Percentiles rank a stretch among this genome's conserved stretches.
Evolutionary conservation across 2,797 vertebrate genomes (phyloP).

Genomic region (Philypnodon macrostomus): DNA sequence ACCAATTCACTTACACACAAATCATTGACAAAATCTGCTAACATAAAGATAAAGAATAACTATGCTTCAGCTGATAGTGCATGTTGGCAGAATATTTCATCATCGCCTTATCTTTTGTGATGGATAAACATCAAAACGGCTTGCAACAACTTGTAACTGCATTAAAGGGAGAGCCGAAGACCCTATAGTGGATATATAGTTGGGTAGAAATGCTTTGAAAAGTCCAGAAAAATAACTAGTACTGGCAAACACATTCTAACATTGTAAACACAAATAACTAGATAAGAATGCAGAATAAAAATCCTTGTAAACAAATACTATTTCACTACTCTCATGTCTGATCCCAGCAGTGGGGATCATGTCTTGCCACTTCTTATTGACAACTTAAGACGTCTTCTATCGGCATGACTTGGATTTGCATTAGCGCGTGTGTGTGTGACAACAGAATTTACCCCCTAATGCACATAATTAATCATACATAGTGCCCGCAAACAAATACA

Average conservation of each 20-base stretch:
- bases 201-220: constrained; percentile 10
- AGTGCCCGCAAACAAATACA: constrained; percentile 28
- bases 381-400: constrained; percentile 63
- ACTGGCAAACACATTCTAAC: constrained; percentile 12
- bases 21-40: constrained; percentile 6
- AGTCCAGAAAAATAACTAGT: constrained; percentile 1
- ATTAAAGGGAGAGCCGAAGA: constrained; percentile 6
- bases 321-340: constrained; percentile 33
- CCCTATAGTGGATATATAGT: neutral
- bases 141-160: constrained; percentile 13
- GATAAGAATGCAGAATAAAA: constrained; percentile 15
- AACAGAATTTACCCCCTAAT: constrained; percentile 24
- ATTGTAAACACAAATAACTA: constrained; percentile 6
- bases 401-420: constrained; percentile 53
- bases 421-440: constrained; percentile 18
- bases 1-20: neutral
- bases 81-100: constrained; percentile 14
- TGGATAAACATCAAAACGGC: constrained; percentile 24
- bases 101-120: constrained; percentile 7
- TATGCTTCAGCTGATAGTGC: constrained; percentile 21
- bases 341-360: constrained; percentile 71
- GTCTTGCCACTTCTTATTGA: constrained; percentile 74
- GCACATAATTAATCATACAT: constrained; percentile 71
- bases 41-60: constrained; percentile 6
- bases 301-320: constrained; percentile 32